Evolutionary conservation across 1,140 invertebrate species (phyloP).

Genomic region (Amyelois transitella): DNA sequence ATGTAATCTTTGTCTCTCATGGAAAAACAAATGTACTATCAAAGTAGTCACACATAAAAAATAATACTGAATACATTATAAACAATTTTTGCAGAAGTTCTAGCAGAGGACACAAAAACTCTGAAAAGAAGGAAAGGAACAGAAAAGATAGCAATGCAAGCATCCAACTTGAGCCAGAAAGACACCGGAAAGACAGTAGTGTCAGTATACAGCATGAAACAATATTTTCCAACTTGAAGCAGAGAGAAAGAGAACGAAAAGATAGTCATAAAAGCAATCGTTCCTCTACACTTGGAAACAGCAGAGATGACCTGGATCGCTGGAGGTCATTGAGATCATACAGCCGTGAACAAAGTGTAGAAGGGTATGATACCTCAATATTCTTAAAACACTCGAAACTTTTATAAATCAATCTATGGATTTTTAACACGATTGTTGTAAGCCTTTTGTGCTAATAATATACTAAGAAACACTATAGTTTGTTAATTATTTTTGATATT

Average conservation of each 20-base stretch:
- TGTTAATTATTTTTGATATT: too few relatives aligned
- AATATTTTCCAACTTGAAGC: constrained; percentile 32
- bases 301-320: constrained; percentile 60
- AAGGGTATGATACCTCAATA: too few relatives aligned
- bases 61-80: background rate
- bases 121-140: constrained; percentile 54
- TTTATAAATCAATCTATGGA: too few relatives aligned
- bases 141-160: constrained; percentile 59
- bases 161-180: constrained; percentile 44
- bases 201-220: constrained; percentile 52
- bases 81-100: constrained; percentile 38
- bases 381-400: too few relatives aligned
- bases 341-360: constrained; percentile 61
- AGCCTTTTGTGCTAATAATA: too few relatives aligned
- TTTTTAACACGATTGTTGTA: too few relatives aligned
- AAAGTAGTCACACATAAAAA: too few relatives aligned
- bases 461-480: too few relatives aligned
- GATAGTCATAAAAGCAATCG: constrained; percentile 64
- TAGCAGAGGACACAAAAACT: constrained; percentile 53
- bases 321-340: constrained; percentile 64
- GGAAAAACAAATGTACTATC: too few relatives aligned
- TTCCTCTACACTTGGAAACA: constrained; percentile 64
- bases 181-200: constrained; percentile 54
- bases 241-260: constrained; percentile 50
- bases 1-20: too few relatives aligned